Evolutionary conservation across 23 tunicate species (phyloP), one percentile per base, ranked within the genome.

Genomic region (Aplidium turbinatum): DNA sequence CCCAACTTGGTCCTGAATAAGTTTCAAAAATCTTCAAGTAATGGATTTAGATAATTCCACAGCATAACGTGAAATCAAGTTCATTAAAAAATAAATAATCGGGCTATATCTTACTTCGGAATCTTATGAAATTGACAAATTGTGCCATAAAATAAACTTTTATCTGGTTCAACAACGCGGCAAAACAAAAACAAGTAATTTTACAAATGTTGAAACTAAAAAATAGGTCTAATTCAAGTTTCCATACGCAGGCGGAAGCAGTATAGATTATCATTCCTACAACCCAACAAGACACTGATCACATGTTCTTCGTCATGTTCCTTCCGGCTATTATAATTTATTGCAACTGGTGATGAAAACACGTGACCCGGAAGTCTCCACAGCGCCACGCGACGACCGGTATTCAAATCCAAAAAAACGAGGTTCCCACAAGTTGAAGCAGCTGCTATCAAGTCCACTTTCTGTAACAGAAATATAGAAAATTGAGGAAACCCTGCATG

Each of bases 341-440:
- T 57, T 33, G 73, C 65, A 27, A 88, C 83, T 23, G 96, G 96
- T 4, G 96, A 88, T 19, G 96, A 81, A 56, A 88, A 88, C 26
- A 88, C 79, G 63, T 75, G 70, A 34, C 83, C 87, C 39, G 79
- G 83, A 3, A 88, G 73, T 25, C 52, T 57, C 32, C 51, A 29
- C 29, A 36, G 63, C 50, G 74, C 69, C 62, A 88, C 18, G 22
- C 35, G 20, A 28, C 38, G 50, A 19, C 96, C 96, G 39, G 35
- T 48, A 16, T 38, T n/a, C 23, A 72, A 38, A 65, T 79, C 47
- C 1, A 79, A 11, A 9, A 87, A 27, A 23, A 72, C 79, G 5
- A 87, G 3, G 0, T 22, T 27, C 26, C 94, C 94, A 47, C 76
- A 56, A 6, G 83, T 77, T 5, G 87, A 68, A 30, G 83, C 96